Evolutionary conservation across 2,797 vertebrate genomes (phyloP).

Genomic region (Crax fasciolata): DNA sequence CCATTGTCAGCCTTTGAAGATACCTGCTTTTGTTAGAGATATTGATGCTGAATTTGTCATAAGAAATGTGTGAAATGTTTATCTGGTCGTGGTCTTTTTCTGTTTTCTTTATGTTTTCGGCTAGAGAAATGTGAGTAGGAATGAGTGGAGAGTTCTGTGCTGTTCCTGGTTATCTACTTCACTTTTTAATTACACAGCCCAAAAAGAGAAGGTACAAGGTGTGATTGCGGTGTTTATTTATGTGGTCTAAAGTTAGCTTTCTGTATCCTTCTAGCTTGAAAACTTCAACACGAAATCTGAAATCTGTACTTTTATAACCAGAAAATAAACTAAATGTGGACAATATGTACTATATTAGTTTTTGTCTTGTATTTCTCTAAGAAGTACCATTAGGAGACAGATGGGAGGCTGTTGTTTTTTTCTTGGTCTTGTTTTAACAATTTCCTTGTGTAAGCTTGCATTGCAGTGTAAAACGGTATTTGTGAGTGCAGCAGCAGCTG

Average conservation of each 20-base stretch:
- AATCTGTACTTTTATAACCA: not conserved
- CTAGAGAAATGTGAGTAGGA: not conserved
- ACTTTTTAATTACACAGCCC: not conserved
- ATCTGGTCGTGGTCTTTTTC: not conserved
- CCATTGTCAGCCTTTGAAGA: not conserved
- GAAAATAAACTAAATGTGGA: not conserved
- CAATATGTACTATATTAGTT: not conserved
- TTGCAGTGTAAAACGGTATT: not conserved
- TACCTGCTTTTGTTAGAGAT: not conserved
- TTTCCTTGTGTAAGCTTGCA: not conserved
- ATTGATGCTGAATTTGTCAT: fast-evolving
- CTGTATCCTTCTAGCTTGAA: fast-evolving
- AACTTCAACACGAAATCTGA: not conserved
- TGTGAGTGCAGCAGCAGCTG: not conserved
- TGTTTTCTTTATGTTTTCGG: not conserved
- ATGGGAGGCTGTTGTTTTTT: not conserved
- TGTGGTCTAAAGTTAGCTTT: not conserved
- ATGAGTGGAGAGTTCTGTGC: not conserved
- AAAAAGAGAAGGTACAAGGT: not conserved
- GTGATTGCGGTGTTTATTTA: not conserved
- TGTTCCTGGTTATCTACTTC: not conserved
- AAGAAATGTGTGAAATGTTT: not conserved
- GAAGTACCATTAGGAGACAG: not conserved
- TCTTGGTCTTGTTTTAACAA: not conserved
- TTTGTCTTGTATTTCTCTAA: not conserved